Base-by-base conservation (phyloP, 2,797 vertebrate genomes). In the Xiphophorus birchmanni region DNA sequence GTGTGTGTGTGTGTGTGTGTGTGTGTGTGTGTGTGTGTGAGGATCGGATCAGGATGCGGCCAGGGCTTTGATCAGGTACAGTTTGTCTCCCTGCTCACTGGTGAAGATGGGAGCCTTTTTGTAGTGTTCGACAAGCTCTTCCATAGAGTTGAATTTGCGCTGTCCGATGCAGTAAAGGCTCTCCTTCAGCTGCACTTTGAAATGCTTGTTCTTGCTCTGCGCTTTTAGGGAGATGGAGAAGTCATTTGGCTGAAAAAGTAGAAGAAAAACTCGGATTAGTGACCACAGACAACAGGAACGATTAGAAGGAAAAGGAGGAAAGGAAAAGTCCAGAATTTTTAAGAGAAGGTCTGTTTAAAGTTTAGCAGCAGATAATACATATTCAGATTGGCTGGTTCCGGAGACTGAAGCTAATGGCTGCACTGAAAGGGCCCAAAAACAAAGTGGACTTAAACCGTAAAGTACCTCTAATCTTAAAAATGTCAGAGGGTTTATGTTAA, bases 61-160 rank as follows among this genome's bases (percentile, higher is more conserved):
- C 90, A 98, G 93, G 89, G 97, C 97, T 93, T 98, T 98, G 92
- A 97, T 86, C 93, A 98, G 96, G 95, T 98, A 98, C 74, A 98
- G 96, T 96, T 98, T 98, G 94, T 98, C 97, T 77, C 97, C 97
- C 94, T 97, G 97, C 94, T 98, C 97, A 76, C 97, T 97, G 94
- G 97, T 98, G 93, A 98, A 98, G 94, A 98, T 98, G 56, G 97
- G 97, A 52, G 97, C 97, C 90, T 97, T 98, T 97, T 98, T 97
- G 95, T 98, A 98, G 97, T 98, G 97, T 96, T 98, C 97, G 88
- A 98, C 97, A 93, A 98, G 96, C 94, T 97, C 97, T 88, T 98
- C 97, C 97, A 98, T 97, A 84, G 97, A 97, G 96, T 94, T 94
- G 95, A 98, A 98, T 95, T 97, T 97, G 90, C 97, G 97, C 90